Base-by-base conservation (phyloP, 2,113 vertebrate genomes). In the Lanius collurio region DNA sequence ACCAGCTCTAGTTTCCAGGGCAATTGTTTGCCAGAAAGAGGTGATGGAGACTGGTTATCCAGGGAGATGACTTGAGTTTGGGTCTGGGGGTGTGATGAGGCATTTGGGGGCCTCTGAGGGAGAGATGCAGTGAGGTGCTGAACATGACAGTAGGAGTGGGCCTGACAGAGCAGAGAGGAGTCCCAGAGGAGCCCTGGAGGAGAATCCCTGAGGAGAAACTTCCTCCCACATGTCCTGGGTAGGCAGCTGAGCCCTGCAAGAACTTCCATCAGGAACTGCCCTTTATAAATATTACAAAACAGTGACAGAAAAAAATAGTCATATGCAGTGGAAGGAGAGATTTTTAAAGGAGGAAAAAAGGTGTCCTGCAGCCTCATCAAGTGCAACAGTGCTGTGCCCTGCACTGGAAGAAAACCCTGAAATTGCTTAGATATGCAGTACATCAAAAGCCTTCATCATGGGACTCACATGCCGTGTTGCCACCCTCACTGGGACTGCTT, bases 281-380 rank as follows among this genome's bases (percentile, higher is more conserved):
- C 69, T 80, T 83, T 92, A 81, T 89, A 85, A 96, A 80, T 79
- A 63, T 39, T 83, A 89, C 23, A 80, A 63, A 90, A 77, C 16
- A 83, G 55, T 65, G 33, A 49, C 27, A 65, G 30, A 5, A 55
- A 53, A 55, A 53, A 53, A 50, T n/a, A 67, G 42, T 9, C 14
- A 67, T 18, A 35, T 28, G 28, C 41, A 60, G 9, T 23, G 24
- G 47, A 70, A 93, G 79, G 13, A 84, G 6, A 2, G 35, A 27
- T 52, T 89, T 64, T 75, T 47, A 57, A 68, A 59, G 23, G 28
- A 68, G 19, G 10, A 84, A 78, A 55, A 67, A 50, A 71, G 28
- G 33, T 68, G 62, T 64, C 63, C 57, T 90, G 69, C 55, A 94
- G 57, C 47, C 27, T 80, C 62, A 87, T 55, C 42, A 94, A 75